Base-by-base conservation (phyloP, 2,888 invertebrate species). In the Hirtodrosophila confusa region DNA sequence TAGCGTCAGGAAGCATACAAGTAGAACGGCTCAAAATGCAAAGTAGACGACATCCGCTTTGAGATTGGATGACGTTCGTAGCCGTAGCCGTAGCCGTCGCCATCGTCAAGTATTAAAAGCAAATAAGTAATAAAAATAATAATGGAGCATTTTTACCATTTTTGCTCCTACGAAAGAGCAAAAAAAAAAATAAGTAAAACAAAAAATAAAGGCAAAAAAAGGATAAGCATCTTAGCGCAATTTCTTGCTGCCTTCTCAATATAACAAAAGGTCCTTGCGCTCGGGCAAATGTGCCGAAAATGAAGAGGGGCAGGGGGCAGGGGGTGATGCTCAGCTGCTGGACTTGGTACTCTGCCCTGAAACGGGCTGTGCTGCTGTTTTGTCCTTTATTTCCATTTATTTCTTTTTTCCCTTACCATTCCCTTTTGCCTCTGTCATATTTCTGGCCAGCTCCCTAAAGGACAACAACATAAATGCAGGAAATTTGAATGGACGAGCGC, bases 401-500 rank as follows among this genome's bases (percentile, higher is more conserved):
- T 75, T 63, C 68, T 55, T 77, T 57, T 48, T 37, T 17, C 29
- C 53, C 39, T 29, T 44, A 37, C 54, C 62, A 33, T 56, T 58
- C 68, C 47, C 37, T 44, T 36, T 50, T 44, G 37, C 49, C 49
- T 27, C 31, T 43, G 58, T 54, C 78, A 67, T 63, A 63, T 69
- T 71, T 71, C 57, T 67, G 58, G 56, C 65, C 64, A 58, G 51
- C 60, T 69, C 75, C 86, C 67, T 54, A 68, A 86, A 79, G 88
- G 86, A 88, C 88, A 86, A 68, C 75, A 76, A 53, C 75, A 72
- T 85, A 86, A 88, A 88, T 80, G 86, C 88, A 86, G 88, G 88
- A 86, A 86, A 86, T 86, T 88, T 86, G 82, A 89, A 87, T 88
- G 89, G 88, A 89, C 89, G 87, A 89, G 82, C 80, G 87, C 80